Evolutionary conservation across 2,888 invertebrate species (phyloP), one percentile per base, ranked within the genome.

Genomic region (Listrodromus nycthemerus): DNA sequence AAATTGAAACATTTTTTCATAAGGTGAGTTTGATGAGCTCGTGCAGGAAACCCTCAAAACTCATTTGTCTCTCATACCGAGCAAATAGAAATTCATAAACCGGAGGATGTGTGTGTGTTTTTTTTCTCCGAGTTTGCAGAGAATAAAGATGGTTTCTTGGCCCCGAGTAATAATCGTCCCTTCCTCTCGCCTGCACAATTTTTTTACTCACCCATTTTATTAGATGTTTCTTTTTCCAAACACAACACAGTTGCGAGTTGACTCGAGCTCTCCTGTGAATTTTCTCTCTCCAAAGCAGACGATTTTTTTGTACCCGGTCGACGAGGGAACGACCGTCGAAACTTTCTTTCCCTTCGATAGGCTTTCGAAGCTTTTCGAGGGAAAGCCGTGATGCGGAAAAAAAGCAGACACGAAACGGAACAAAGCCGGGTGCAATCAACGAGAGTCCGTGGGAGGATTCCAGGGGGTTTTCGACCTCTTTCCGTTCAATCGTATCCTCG

Each of bases 101-200:
- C 52, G 1, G 52, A 21, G 8, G 52, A n/a, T 19, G n/a, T n/a
- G n/a, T n/a, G n/a, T n/a, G n/a, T n/a, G n/a, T 21, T 21, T 21
- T 52, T 52, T 52, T 52, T 21, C 8, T 52, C 21, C 8, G 8
- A 21, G 2, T 21, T 19, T 8, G n/a, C 52, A 21, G 21, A 21
- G 21, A 19, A 52, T 19, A 52, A 19, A 19, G 52, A 10, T 52
- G 52, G 21, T 21, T 52, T 7, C 52, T 52, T 7, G 7, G 8
- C 52, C 52, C n/a, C 52, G 8, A 21, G 21, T 8, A n/a, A 52
- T 21, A 52, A 19, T 19, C 52, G 19, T 52, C 21, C 16, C 21
- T 52, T 52, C 52, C 52, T 52, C 52, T 52, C 52, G n/a, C 52
- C 52, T 52, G 8, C 8, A 52, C 52, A 52, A 52, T 52, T 52